Evolutionary conservation across 2,888 invertebrate species (phyloP).

Genomic region (Papilio gigon): DNA sequence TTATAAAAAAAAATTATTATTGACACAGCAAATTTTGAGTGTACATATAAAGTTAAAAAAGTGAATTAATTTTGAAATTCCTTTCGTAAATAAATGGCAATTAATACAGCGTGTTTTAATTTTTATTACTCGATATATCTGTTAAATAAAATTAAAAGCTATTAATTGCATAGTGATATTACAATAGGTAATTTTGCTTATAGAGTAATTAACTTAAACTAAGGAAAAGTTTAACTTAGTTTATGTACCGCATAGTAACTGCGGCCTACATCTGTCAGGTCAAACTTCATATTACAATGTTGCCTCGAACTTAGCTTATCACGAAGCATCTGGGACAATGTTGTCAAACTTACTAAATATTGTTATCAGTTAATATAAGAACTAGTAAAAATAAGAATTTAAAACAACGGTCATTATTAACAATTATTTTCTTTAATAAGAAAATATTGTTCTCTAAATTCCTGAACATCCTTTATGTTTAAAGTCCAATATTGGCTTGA

Average conservation of each 20-base stretch:
- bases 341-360: constrained; percentile 6
- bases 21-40: too few species aligned
- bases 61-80: too few species aligned
- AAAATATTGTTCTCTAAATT: background rate
- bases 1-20: background rate
- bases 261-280: constrained; percentile 2
- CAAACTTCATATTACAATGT: constrained; percentile 15
- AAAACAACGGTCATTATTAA: background rate
- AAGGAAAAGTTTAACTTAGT: background rate
- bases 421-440: background rate
- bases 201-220: constrained; percentile 6
- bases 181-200: background rate
- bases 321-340: constrained; percentile 1
- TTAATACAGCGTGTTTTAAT: too few species aligned
- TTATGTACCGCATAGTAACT: background rate
- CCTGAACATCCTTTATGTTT: background rate
- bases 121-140: too few species aligned
- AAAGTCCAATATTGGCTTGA: background rate
- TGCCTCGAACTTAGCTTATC: constrained; percentile 8
- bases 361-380: background rate
- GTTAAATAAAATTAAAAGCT: too few species aligned
- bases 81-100: too few species aligned
- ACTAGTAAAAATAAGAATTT: background rate
- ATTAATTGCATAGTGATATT: too few species aligned
- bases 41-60: too few species aligned